These are phyloP conservation scores for Spizella passerina DNA, from an alignment of 2,797 vertebrate species.

Conservation along the genomic window DNA sequence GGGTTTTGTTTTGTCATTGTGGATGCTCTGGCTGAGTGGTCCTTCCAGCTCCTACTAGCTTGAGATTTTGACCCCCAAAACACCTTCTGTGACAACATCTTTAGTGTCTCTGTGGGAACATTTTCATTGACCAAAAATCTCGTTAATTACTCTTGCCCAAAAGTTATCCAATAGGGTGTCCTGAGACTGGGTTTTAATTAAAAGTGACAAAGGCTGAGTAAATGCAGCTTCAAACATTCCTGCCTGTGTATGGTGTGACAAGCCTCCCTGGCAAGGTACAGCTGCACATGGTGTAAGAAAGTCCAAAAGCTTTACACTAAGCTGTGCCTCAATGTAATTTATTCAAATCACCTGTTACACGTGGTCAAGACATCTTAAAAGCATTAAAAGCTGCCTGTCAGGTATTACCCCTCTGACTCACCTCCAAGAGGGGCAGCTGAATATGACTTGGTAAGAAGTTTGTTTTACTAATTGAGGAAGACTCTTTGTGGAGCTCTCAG, in stretches of 20 bases:
- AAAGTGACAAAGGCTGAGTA: background rate
- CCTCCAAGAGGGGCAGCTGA: background rate
- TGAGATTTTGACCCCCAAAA: background rate
- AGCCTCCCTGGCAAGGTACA: background rate
- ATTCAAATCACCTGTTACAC: background rate
- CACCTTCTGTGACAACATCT: background rate
- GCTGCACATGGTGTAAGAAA: background rate
- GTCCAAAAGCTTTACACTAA: background rate
- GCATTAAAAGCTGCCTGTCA: background rate
- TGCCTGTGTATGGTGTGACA: fast-evolving
- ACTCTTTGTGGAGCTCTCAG: background rate
- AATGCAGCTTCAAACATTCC: background rate
- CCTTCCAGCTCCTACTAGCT: background rate
- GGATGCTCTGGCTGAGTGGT: background rate
- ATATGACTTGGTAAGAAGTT: background rate
- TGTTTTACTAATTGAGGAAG: background rate
- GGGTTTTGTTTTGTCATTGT: background rate
- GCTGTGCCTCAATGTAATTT: background rate
- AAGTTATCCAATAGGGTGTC: background rate
- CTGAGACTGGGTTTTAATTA: background rate
- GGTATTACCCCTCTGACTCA: background rate
- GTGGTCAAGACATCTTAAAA: background rate
- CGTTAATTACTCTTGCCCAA: background rate
- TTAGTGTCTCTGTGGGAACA: background rate
- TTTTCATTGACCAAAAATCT: background rate